Evolutionary conservation across 1,140 invertebrate species (phyloP), one percentile per base, ranked within the genome.

Genomic region (Homalodisca vitripennis): DNA sequence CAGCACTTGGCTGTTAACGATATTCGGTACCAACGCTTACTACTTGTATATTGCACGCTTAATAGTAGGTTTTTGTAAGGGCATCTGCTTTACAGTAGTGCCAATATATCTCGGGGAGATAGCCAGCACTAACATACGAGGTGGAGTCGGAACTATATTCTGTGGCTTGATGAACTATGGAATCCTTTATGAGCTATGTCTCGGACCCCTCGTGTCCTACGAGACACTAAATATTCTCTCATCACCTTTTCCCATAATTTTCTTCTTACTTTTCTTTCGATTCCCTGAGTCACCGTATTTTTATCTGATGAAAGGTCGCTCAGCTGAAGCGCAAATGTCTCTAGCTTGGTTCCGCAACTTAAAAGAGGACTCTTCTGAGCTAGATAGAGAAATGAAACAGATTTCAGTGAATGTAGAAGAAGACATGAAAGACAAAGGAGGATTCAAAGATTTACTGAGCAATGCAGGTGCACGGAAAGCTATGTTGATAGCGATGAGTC

Each of bases 241-340:
- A 66, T 84, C 85, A 0, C 34, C 83, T 0, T 75, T 89, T 51
- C 88, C 88, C 0, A 67, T 84, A 0, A 86, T 88, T 72, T 89
- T 90, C 80, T 65, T 85, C 13, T 85, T 88, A 51, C 87, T 88
- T 73, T 90, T 91, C 80, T 65, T 85, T 6, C 85, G 87, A 53
- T 88, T 94, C 81, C 93, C 93, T 0, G 94, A 96, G 76, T 90
- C 90, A 34, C 93, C 94, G 0, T 87, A 87, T 65, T 92, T 85
- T 71, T 80, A 88, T 34, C 78, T 92, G 0, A 78, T 79, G 2
- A 85, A 85, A 74, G 82, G 84, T 75, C 81, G 85, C 17, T 82
- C 82, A 30, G 78, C 83, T 6, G 85, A 87, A 1, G 92, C 92
- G 0, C 76, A 85, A 0, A 74, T 82, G 1, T 80, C 89, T 3